Evolutionary conservation across 2,797 vertebrate genomes (phyloP), one percentile per base, ranked within the genome.

Genomic region (Phaenicophaeus curvirostris): DNA sequence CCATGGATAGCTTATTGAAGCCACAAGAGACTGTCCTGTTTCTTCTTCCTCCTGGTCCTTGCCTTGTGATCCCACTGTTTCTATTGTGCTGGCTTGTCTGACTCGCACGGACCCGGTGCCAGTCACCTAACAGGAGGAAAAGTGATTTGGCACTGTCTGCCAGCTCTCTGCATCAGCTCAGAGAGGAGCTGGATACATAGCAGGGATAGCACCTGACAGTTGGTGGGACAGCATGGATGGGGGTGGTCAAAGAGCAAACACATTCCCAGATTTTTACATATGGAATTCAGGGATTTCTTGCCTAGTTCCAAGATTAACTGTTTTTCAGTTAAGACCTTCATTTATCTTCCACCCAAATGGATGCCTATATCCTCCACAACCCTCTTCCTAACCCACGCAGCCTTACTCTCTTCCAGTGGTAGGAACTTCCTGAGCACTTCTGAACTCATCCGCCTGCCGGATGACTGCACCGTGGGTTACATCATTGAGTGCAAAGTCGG

Each of bases 391-490:
- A 94, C 3, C 17, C 35, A 44, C 0, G 2, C 37, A 65, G 9
- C 23, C 21, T 61, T 76, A 25, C 53, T 94, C 15, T 91, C 30
- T 87, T 85, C 10, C 94, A 99, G 99, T 1, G 98, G 99, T 69
- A 93, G 95, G 31, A 97, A 87, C 87, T 99, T 99, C 6, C 79
- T 98, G 96, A 96, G 96, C 93, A 99, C 99, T 1, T 98, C 99
- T 0, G 98, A 98, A 10, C 97, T 94, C 58, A 99, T 99, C 96
- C 98, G 98, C 54, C 98, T 99, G 72, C 99, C 99, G 0, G 99
- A 99, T 0, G 99, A 99, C 98, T 99, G 99, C 85, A 99, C 99
- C 0, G 97, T 99, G 95, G 99, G 99, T 41, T 99, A 99, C 93
- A 99, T 99, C 12, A 91, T 99, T 2, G 99, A 99, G 96, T 97